Conservation (phyloP, 2,113 vertebrate genomes). For the Bujurquina vittata region DNA sequence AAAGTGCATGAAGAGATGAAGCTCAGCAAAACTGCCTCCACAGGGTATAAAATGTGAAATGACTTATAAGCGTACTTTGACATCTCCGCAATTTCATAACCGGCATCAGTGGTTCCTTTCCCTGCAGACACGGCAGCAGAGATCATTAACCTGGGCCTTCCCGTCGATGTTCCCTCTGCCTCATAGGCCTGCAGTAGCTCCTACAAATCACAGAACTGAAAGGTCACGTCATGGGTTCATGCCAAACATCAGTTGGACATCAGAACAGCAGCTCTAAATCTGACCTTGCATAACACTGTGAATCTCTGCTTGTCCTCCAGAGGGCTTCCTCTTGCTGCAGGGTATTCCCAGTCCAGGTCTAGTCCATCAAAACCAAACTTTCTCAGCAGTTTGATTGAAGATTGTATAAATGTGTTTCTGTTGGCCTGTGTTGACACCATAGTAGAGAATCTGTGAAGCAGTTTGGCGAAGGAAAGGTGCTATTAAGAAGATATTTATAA, state of each 20-base stretch:
- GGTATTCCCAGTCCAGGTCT: conserved; percentile 84
- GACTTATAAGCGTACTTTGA: conserved; percentile 69
- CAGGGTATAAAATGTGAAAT: not conserved
- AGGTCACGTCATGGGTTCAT: not conserved
- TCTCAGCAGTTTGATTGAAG: conserved; percentile 77
- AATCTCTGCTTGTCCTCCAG: conserved; percentile 81
- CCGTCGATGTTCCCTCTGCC: conserved; percentile 63
- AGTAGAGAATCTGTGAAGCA: conserved; percentile 67
- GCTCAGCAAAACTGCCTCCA: not conserved
- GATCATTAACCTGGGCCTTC: conserved; percentile 70
- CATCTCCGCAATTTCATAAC: conserved; percentile 80
- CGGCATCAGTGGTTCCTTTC: conserved; percentile 70
- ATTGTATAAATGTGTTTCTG: conserved; percentile 80
- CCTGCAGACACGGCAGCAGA: conserved; percentile 80
- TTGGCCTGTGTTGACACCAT: conserved; percentile 75
- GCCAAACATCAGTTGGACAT: not conserved
- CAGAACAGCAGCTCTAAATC: not conserved
- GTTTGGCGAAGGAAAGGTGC: not conserved
- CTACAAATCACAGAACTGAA: conserved; percentile 54
- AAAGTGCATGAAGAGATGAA: not conserved
- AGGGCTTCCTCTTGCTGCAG: conserved; percentile 80
- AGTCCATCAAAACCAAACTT: conserved; percentile 82
- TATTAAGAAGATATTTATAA: not conserved
- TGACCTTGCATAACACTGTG: conserved; percentile 80
- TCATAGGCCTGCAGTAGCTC: conserved; percentile 78